Evolutionary conservation across 2,888 invertebrate species (phyloP).

Genomic region (Philhelius pedissequus): DNA sequence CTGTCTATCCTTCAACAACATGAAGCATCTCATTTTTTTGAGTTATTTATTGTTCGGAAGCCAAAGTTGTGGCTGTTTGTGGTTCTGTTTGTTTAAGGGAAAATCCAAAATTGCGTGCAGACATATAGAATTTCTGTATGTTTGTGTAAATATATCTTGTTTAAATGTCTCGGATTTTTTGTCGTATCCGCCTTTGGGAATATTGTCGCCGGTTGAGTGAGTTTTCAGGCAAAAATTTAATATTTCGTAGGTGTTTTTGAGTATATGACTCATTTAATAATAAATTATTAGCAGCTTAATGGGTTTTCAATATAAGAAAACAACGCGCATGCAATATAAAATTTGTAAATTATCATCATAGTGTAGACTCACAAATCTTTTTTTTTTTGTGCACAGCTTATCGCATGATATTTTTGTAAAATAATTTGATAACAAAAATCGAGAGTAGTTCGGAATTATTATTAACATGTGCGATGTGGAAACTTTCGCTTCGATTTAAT

Average conservation of each 20-base stretch:
- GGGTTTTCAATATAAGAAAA: not conserved
- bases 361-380: not conserved
- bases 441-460: not conserved
- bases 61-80: not conserved
- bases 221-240: conserved; percentile 26
- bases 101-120: conserved; percentile 47
- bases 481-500: not conserved
- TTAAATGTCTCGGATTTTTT: not conserved
- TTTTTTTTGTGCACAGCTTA: not conserved
- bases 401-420: not conserved
- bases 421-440: not conserved
- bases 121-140: not conserved
- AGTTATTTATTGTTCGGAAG: conserved; percentile 43
- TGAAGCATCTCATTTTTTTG: conserved; percentile 3
- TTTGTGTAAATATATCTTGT: not conserved
- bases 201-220: conserved; percentile 6
- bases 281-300: not conserved
- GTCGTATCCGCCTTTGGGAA: conserved; percentile 38
- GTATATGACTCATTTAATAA: not conserved
- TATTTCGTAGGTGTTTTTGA: conserved; percentile 4
- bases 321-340: no score
- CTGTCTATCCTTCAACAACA: not conserved
- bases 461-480: not conserved
- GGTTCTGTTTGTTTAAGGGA: not conserved
- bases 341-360: not conserved